phyloP scores from a whole-genome alignment of 2,797 vertebrate species.

The Geotrypetes seraphini region DNA sequence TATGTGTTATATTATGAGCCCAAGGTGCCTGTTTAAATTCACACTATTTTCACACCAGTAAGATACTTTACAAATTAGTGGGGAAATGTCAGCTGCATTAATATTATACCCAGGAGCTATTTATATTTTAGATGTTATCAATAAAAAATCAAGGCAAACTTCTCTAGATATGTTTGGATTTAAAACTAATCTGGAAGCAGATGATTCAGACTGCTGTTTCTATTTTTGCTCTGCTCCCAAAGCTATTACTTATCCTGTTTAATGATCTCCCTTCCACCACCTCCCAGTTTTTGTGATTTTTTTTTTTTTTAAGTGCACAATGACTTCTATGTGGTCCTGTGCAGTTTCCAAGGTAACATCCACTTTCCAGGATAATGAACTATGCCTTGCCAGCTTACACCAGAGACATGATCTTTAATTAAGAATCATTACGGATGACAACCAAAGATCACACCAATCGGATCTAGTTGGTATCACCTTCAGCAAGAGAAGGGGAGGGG shows the following conservation, averaged over 20 bases:
- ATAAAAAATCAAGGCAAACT: neutral
- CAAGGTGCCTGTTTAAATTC: too few relatives aligned
- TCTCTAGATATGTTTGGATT: neutral
- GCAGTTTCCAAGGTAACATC: conserved; percentile 66
- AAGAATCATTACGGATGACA: conserved; percentile 21
- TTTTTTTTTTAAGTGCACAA: conserved; percentile 41
- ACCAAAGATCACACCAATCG: too few relatives aligned
- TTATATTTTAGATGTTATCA: too few relatives aligned
- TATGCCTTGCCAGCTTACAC: conserved; percentile 30
- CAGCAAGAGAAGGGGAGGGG: too few relatives aligned
- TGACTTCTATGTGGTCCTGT: conserved; percentile 39
- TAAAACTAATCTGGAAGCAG: conserved; percentile 3
- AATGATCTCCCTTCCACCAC: conserved; percentile 7
- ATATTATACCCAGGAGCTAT: too few relatives aligned
- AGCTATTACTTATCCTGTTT: conserved; percentile 29
- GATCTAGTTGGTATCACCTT: too few relatives aligned
- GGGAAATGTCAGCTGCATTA: too few relatives aligned
- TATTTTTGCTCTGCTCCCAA: conserved; percentile 20
- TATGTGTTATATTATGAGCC: too few relatives aligned
- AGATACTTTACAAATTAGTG: too few relatives aligned
- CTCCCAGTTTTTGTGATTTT: conserved; percentile 28
- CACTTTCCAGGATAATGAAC: conserved; percentile 60
- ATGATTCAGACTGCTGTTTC: conserved; percentile 22
- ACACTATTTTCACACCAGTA: too few relatives aligned
- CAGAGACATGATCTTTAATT: conserved; percentile 33